Base-by-base conservation (phyloP, 2,113 vertebrate species). In the Peucedramus taeniatus region DNA sequence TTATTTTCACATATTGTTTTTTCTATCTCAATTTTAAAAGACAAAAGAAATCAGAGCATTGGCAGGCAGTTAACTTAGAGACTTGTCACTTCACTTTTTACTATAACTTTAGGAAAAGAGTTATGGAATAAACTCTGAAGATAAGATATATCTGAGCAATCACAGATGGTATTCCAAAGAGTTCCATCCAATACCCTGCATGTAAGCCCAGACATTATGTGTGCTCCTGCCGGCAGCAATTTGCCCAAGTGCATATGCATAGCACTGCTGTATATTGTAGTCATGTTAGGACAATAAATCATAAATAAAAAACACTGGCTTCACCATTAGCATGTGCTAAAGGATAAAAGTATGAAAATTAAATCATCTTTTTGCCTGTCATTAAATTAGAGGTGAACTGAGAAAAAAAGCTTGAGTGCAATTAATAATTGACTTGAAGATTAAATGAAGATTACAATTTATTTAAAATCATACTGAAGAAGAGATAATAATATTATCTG, bases 231-330 rank as follows among this genome's bases (percentile, higher is more conserved):
- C 4, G 0, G 78, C 69, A 78, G 40, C 61, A 91, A 64, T 76
- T 75, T 93, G 51, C 65, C 45, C 47, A 72, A 79, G 35, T 68
- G 82, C 20, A 87, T 65, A 44, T 11, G 49, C 37, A 51, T 11
- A 66, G 40, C 20, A 11, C n/a, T 54, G 30, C n/a, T 68, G 0
- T 30, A 51, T 33, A 65, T 13, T 87, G 53, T 19, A 69, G 31
- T 39, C 83, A 93, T 15, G 7, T 87, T 93, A 93, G 93, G 88
- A 88, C 37, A 95, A 50, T 72, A 83, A 61, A 93, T 76, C 81
- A 90, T 40, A 94, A 97, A 96, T 66, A 85, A 96, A 97, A 97
- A 96, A 17, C 59, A 78, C 9, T 81, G 40, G 31, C 47, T 93
- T 54, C 33, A 70, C 17, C 50, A 40, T 63, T 45, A 80, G 28